Evolutionary conservation across 2,797 vertebrate species (phyloP).

Genomic region (Eospalax fontanierii): DNA sequence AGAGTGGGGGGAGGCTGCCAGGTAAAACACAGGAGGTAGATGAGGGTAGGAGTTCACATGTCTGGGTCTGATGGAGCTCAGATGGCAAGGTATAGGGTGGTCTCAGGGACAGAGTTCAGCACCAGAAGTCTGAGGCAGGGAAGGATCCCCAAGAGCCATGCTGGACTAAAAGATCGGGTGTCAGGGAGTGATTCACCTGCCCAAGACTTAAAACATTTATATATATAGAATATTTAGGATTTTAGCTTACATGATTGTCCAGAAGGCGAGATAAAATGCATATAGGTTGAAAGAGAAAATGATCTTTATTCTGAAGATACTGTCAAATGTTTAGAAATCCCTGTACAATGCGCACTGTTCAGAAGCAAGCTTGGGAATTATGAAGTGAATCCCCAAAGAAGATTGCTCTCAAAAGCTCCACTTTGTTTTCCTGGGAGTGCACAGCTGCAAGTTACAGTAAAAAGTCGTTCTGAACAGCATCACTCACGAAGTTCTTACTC

Average conservation of each 20-base stretch:
- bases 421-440: not conserved
- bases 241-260: not conserved
- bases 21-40: too few species aligned
- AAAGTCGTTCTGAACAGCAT: too few species aligned
- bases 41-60: too few species aligned
- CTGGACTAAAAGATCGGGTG: too few species aligned
- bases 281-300: not conserved
- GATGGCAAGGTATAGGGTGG: too few species aligned
- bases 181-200: too few species aligned
- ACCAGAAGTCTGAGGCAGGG: too few species aligned
- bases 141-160: too few species aligned
- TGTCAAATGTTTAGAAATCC: constrained; percentile 23
- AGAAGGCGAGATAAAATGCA: not conserved
- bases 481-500: not conserved
- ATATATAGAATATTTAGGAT: not conserved
- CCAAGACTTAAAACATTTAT: not conserved
- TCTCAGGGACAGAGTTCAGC: too few species aligned
- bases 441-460: not conserved
- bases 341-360: not conserved
- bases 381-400: not conserved
- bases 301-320: not conserved
- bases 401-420: not conserved
- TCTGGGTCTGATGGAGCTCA: too few species aligned
- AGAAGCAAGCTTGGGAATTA: not conserved
- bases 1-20: too few species aligned